These are phyloP conservation scores for Tipula vernalis DNA, from an alignment of 2,888 invertebrate species.

Conservation along the genomic window DNA sequence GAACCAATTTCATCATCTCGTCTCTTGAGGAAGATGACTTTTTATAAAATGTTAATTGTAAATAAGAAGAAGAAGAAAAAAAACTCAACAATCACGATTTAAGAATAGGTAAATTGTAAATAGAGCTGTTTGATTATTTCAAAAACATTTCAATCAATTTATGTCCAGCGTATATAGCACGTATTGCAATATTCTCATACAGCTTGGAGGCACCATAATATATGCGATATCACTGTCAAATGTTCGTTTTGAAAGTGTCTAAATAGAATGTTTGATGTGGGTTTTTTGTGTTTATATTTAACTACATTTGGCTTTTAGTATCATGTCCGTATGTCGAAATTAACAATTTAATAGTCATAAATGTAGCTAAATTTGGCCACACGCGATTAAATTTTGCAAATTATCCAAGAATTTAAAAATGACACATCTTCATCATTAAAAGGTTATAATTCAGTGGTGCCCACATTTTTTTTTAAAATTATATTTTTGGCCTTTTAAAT, in stretches of 20 bases:
- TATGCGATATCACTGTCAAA: not conserved
- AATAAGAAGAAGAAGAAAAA: not conserved
- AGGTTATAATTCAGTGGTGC: too few relatives aligned
- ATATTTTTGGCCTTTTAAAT: too few relatives aligned
- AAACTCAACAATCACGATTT: not conserved
- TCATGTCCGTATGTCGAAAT: not conserved
- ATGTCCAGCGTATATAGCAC: not conserved
- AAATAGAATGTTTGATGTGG: not conserved
- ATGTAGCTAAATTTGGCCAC: not conserved
- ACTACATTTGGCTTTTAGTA: not conserved
- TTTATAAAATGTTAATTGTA: not conserved
- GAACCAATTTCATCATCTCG: not conserved
- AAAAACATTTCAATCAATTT: not conserved
- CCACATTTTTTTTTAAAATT: too few relatives aligned
- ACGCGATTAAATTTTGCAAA: not conserved
- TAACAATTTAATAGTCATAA: not conserved
- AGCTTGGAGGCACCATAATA: not conserved
- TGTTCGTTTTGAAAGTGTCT: not conserved
- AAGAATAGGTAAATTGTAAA: not conserved
- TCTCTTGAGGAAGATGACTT: not conserved
- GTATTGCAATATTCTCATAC: not conserved
- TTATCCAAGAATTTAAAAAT: not conserved
- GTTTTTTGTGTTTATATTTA: not conserved
- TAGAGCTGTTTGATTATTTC: not conserved
- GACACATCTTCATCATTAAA: not conserved